Evolutionary conservation across 1,140 invertebrate genomes (phyloP), one percentile per base, ranked within the genome.

Genomic region (Lepidostoma basale): DNA sequence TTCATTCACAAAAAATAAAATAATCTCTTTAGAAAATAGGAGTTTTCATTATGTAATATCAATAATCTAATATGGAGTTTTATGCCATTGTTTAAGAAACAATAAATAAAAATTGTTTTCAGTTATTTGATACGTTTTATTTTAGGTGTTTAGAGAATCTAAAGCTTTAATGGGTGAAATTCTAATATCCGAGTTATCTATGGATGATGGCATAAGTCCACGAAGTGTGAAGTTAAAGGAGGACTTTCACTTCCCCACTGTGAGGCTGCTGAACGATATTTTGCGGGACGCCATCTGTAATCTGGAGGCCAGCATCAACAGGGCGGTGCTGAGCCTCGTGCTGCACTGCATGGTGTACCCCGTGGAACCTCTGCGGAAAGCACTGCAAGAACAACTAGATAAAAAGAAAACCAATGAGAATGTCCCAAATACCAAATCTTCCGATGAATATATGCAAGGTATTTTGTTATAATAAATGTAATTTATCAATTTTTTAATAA

Each of bases 71-170:
- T n/a, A n/a, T n/a, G n/a, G n/a, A n/a, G n/a, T n/a, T n/a, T n/a
- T n/a, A n/a, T n/a, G n/a, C n/a, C n/a, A n/a, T n/a, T n/a, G n/a
- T n/a, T n/a, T n/a, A n/a, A n/a, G n/a, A n/a, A n/a, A n/a, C n/a
- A n/a, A n/a, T n/a, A n/a, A n/a, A n/a, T n/a, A n/a, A n/a, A n/a
- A n/a, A 10, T 10, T 9, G 5, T 10, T 45, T 6, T 9, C 42
- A 45, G 5, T 9, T 10, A 10, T 9, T 8, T n/a, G n/a, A n/a
- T n/a, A n/a, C n/a, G n/a, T n/a, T 65, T 36, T 23, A n/a, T 63
- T 73, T 54, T 14, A 73, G 70, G 58, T 73, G 30, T 47, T 73
- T 16, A 33, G 70, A 40, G 70, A 73, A 30, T 62, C 70, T 1
- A 73, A 67, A 67, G 60, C 33, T 10, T 67, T 69, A 25, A 63